Conservation (phyloP, 2,888 invertebrate species). For the Megalurothrips usitatus region DNA sequence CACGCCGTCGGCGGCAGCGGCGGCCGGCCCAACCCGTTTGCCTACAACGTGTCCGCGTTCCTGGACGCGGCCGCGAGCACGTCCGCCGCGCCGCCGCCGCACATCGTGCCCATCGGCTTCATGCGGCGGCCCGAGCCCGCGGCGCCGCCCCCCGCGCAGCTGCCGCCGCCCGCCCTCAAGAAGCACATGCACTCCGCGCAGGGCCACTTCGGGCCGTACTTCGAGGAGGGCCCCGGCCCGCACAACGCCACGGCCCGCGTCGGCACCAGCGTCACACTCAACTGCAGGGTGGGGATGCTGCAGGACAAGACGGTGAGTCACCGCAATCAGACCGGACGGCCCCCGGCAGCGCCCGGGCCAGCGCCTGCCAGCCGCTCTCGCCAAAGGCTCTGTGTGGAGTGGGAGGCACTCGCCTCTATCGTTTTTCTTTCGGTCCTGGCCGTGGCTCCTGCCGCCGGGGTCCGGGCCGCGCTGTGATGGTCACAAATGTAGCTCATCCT, state of each 20-base stretch:
- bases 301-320: conserved; percentile 56
- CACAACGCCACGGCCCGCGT: conserved; percentile 56
- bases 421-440: not conserved
- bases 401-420: not conserved
- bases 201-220: conserved; percentile 50
- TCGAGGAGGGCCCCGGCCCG: conserved; percentile 55
- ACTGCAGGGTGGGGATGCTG: conserved; percentile 58
- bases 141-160: not conserved
- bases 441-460: not conserved
- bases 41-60: conserved; percentile 36
- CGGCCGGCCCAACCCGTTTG: conserved; percentile 30
- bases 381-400: too few species aligned
- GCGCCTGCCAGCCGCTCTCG: too few species aligned
- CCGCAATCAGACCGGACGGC: too few species aligned
- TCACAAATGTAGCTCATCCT: conserved; percentile 5
- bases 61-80: conserved; percentile 29
- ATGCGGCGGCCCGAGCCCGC: not conserved
- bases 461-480: not conserved
- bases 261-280: conserved; percentile 54
- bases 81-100: not conserved
- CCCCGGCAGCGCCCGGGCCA: too few species aligned
- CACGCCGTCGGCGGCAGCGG: conserved; percentile 17
- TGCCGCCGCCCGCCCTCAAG: conserved; percentile 19
- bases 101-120: conserved; percentile 15
- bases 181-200: conserved; percentile 24